Evolutionary conservation across 2,113 vertebrate species (phyloP).

Genomic region (Apistogramma diplotaenia): DNA sequence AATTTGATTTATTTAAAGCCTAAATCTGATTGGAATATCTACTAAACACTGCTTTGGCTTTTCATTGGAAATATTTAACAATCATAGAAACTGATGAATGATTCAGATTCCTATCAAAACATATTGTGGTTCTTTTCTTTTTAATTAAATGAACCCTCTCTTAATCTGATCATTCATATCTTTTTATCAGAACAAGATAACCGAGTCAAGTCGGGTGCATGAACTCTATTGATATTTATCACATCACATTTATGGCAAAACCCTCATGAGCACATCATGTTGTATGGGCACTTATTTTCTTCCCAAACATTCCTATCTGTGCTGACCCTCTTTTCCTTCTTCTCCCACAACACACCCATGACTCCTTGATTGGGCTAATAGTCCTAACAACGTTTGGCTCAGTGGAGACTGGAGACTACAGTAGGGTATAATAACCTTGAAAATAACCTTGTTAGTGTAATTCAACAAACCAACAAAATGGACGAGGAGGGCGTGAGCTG

Average conservation of each 20-base stretch:
- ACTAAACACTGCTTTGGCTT: background rate
- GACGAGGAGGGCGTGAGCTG: slow-evolving; percentile 29
- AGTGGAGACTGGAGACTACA: slow-evolving; percentile 29
- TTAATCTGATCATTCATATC: slow-evolving; percentile 19
- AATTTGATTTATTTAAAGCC: background rate
- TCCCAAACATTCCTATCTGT: slow-evolving; percentile 17
- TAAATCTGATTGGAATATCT: background rate
- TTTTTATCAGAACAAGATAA: background rate
- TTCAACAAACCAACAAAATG: slow-evolving; percentile 43
- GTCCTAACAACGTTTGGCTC: slow-evolving; percentile 54
- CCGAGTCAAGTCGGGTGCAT: background rate
- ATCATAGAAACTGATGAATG: background rate
- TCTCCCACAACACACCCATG: slow-evolving; percentile 39
- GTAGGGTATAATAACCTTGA: slow-evolving; percentile 42
- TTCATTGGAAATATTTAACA: background rate
- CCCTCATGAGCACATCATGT: background rate
- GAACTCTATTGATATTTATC: background rate
- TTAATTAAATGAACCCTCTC: background rate
- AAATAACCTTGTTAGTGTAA: slow-evolving; percentile 62
- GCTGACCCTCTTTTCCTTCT: background rate
- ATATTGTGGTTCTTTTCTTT: background rate
- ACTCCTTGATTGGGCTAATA: slow-evolving; percentile 59
- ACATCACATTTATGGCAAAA: background rate
- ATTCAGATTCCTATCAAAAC: background rate
- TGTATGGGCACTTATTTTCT: background rate